These are phyloP conservation scores for Cephus rjabovi DNA, from an alignment of 2,888 invertebrate genomes.

Conservation along the genomic window DNA sequence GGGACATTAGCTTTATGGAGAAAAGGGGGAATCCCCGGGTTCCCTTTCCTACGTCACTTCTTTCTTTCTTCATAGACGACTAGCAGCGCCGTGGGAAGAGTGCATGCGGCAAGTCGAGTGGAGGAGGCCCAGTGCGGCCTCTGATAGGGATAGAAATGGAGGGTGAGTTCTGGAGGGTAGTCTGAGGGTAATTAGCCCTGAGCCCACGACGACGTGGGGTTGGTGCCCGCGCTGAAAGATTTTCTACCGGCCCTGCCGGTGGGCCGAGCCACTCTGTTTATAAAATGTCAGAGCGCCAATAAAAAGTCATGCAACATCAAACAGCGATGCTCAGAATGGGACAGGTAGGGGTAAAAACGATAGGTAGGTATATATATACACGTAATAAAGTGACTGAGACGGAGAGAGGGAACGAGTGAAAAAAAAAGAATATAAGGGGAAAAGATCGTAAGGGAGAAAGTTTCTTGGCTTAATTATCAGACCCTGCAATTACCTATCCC, in stretches of 20 bases:
- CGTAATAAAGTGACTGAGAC: conserved; percentile 14
- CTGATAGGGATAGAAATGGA: conserved; percentile 15
- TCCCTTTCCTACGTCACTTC: conserved; percentile 33
- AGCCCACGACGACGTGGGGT: conserved; percentile 22
- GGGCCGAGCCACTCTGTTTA: conserved; percentile 49
- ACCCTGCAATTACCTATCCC: conserved; percentile 44
- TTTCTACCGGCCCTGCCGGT: conserved; percentile 35
- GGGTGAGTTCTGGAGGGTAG: conserved; percentile 28
- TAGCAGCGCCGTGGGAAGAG: conserved; percentile 21
- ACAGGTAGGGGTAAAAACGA: not conserved
- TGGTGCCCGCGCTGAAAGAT: conserved; percentile 37
- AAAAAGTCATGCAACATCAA: conserved; percentile 70
- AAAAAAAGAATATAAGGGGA: conserved; percentile 15
- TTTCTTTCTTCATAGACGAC: conserved; percentile 24
- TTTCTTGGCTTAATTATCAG: conserved; percentile 53
- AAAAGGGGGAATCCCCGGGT: conserved; percentile 32
- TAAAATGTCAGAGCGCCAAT: conserved; percentile 70
- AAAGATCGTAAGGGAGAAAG: conserved; percentile 28
- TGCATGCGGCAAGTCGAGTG: conserved; percentile 9
- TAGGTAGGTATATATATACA: not conserved
- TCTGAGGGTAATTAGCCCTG: conserved; percentile 52
- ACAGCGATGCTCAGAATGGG: conserved; percentile 31
- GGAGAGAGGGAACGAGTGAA: conserved; percentile 25
- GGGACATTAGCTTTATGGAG: conserved; percentile 47
- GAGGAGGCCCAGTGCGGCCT: conserved; percentile 2